phyloP scores from a whole-genome alignment of 1,140 invertebrate genomes.

The Procambarus virginalis region DNA sequence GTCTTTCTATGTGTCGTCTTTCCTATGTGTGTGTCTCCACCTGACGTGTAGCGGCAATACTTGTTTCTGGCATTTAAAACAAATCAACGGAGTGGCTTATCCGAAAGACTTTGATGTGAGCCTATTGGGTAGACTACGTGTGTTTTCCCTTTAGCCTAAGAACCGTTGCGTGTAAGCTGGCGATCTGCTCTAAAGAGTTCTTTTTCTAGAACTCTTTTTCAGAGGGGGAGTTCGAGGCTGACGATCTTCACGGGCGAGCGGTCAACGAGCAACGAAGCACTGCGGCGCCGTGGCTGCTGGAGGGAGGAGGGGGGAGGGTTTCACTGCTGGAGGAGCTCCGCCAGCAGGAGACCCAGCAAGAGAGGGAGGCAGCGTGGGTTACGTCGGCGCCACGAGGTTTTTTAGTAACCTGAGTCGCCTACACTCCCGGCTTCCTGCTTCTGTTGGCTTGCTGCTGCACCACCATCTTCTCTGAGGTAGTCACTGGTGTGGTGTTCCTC shows the following conservation, averaged over 20 bases:
- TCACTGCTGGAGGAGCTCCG: background rate
- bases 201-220: background rate
- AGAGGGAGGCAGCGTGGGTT: background rate
- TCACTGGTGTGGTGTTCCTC: too few relatives aligned
- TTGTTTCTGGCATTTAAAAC: slow-evolving; percentile 16
- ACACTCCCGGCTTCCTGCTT: background rate
- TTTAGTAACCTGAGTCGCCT: slow-evolving; percentile 9
- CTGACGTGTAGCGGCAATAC: background rate
- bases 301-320: background rate
- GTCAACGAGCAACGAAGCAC: background rate
- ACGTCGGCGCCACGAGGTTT: background rate
- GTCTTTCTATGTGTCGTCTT: too few relatives aligned
- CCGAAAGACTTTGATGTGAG: background rate
- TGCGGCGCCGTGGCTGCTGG: background rate
- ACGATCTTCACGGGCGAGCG: background rate
- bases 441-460: too few relatives aligned
- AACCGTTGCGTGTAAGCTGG: slow-evolving; percentile 1
- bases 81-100: slow-evolving; percentile 24
- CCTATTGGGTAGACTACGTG: background rate
- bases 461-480: too few relatives aligned
- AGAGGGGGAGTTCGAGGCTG: background rate
- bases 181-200: background rate
- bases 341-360: background rate
- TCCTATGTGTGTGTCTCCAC: background rate
- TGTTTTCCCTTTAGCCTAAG: slow-evolving; percentile 10